Evolutionary conservation across 2,888 invertebrate species (phyloP), one percentile per base, ranked within the genome.

Genomic region (Temnothorax unifasciatus): DNA sequence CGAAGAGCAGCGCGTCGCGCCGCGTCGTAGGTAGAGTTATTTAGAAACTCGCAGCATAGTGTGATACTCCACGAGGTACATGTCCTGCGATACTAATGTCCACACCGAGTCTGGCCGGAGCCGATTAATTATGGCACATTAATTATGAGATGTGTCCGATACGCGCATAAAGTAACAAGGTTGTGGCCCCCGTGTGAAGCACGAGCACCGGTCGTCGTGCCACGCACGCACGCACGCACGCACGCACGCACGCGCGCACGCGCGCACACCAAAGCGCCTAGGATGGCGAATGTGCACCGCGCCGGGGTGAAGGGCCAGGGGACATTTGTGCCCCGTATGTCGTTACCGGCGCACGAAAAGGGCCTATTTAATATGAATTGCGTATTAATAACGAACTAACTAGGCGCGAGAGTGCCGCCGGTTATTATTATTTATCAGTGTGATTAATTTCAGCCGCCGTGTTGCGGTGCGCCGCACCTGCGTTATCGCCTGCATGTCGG

Each of bases 341-440:
- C 86, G 91, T 92, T 92, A 90, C 77, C 61, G 66, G 86, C 76
- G 83, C 76, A 50, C 81, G 87, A 91, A 85, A 91, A 90, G 90
- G 88, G 87, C 77, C 89, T 85, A 86, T 94, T 94, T 93, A 94
- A 94, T 94, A 94, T 94, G 93, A 94, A 94, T 94, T 93, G 94
- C 93, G 91, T 93, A 94, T 94, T 94, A 94, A 94, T 94, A 94
- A 93, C 93, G 92, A 92, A 93, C 93, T 92, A 93, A 92, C 93
- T 92, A 91, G 90, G 92, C 90, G 92, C 90, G 90, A 85, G 91
- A 75, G 81, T 86, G 89, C 91, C 90, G 86, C 87, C 89, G 89
- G 92, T 93, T 94, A 93, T 94, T 94, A 94, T 94, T 94, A 94
- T 94, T 94, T 94, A 94, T 94, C 93, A 92, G 91, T 91, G 92